Evolutionary conservation across 2,113 vertebrate genomes (phyloP).

Genomic region (Oriolus oriolus): DNA sequence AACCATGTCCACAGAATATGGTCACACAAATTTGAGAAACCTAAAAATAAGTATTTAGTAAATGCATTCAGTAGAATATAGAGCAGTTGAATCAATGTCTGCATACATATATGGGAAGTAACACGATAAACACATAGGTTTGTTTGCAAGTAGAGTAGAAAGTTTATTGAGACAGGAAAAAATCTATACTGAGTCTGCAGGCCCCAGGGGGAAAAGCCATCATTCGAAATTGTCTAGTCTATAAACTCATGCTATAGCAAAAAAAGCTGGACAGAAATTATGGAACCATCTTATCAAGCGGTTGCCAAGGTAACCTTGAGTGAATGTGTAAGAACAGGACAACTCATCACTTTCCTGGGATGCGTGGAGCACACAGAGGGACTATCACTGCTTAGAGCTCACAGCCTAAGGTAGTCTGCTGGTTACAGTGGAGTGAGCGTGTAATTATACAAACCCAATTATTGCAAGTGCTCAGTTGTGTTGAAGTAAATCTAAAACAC

Average conservation of each 20-base stretch:
- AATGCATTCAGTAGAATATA: neutral
- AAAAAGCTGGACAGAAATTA: neutral
- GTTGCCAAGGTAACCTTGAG: conserved; percentile 45
- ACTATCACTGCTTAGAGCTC: conserved; percentile 1
- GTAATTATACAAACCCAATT: neutral
- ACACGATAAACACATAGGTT: neutral
- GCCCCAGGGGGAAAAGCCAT: neutral
- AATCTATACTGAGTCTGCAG: neutral
- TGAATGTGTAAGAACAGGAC: neutral
- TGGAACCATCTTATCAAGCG: conserved; percentile 29
- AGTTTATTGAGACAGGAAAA: neutral
- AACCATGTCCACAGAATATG: neutral
- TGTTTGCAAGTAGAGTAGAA: neutral
- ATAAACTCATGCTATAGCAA: neutral
- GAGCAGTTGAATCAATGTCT: neutral
- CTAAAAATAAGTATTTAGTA: neutral
- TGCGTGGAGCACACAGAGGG: neutral
- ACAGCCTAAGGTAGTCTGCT: neutral
- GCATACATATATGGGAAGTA: neutral
- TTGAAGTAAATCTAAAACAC: neutral
- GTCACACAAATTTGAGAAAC: neutral
- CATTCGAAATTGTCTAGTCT: neutral
- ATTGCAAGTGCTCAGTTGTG: neutral
- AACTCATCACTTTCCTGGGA: neutral
- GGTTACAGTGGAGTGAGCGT: neutral